A percentile compares a stretch with the other conserved stretches of the same genome.
Conservation (phyloP, 30 jellyfish, hydroid and myxozoan species). For the Morbakka virulenta region DNA sequence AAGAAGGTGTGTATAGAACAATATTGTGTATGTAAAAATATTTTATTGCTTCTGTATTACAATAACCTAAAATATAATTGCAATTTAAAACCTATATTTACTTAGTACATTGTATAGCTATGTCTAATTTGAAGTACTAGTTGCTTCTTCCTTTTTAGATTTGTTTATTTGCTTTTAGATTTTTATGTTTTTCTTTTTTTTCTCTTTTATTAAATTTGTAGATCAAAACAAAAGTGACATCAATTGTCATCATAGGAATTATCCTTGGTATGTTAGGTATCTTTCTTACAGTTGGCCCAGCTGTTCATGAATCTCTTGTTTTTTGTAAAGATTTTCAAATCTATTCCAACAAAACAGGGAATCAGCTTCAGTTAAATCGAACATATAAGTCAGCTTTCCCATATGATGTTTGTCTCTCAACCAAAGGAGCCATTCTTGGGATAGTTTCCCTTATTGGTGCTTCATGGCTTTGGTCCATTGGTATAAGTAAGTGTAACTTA, state of each 20-base stretch:
- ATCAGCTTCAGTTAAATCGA: neutral
- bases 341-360: neutral
- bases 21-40: too few relatives aligned
- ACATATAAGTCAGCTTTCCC: conserved; percentile 9
- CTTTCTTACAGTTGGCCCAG: conserved; percentile 37
- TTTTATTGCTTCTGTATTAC: too few relatives aligned
- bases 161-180: too few relatives aligned
- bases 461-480: conserved; percentile 59
- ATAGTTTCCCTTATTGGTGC: conserved; percentile 42
- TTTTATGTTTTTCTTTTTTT: too few relatives aligned
- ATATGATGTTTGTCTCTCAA: conserved; percentile 44
- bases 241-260: conserved; percentile 61
- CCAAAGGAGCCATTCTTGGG: conserved; percentile 28
- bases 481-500: conserved; percentile 42
- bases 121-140: too few relatives aligned
- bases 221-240: conserved; percentile 37
- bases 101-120: too few relatives aligned
- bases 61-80: too few relatives aligned
- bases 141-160: too few relatives aligned
- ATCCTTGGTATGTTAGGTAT: conserved; percentile 46
- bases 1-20: too few relatives aligned
- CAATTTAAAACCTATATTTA: too few relatives aligned
- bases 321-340: neutral
- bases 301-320: conserved; percentile 42
- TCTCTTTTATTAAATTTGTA: neutral